These are phyloP conservation scores for Aulostomus chinensis DNA, from an alignment of 2,797 vertebrate species.

Conservation along the genomic window DNA sequence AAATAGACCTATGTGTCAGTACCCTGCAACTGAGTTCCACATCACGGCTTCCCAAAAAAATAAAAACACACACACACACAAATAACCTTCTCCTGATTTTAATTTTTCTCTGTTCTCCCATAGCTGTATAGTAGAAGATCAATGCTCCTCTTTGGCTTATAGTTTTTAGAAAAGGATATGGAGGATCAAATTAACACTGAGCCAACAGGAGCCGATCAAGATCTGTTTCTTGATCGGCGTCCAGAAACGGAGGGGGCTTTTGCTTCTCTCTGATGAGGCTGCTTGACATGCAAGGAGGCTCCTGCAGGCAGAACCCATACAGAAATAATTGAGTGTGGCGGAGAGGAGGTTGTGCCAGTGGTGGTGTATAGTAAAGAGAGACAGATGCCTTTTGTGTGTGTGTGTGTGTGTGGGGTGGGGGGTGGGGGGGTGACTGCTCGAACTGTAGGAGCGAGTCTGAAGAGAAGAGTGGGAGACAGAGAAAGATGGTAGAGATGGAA, in stretches of 20 bases:
- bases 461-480: slow-evolving; percentile 44
- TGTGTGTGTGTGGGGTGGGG: slow-evolving; percentile 45
- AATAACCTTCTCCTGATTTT: too few species aligned
- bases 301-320: slow-evolving; percentile 50
- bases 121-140: slow-evolving; percentile 37
- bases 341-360: slow-evolving; percentile 58
- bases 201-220: slow-evolving; percentile 31
- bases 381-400: slow-evolving; percentile 41
- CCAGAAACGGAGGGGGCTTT: slow-evolving; percentile 48
- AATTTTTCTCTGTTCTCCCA: slow-evolving; percentile 13
- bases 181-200: slow-evolving; percentile 42
- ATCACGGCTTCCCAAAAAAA: slow-evolving; percentile 23
- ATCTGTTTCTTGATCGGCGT: slow-evolving; percentile 51
- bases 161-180: slow-evolving; percentile 32
- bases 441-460: slow-evolving; percentile 40
- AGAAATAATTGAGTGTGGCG: slow-evolving; percentile 67
- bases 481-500: slow-evolving; percentile 34
- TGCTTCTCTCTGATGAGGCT: slow-evolving; percentile 43
- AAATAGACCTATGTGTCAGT: slow-evolving; percentile 22
- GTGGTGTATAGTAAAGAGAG: slow-evolving; percentile 57
- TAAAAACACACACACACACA: too few species aligned
- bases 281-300: slow-evolving; percentile 60
- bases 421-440: slow-evolving; percentile 39
- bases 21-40: slow-evolving; percentile 18
- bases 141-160: slow-evolving; percentile 25